Conservation (phyloP, 2,888 invertebrate species). For the Odontomyia ornata region DNA sequence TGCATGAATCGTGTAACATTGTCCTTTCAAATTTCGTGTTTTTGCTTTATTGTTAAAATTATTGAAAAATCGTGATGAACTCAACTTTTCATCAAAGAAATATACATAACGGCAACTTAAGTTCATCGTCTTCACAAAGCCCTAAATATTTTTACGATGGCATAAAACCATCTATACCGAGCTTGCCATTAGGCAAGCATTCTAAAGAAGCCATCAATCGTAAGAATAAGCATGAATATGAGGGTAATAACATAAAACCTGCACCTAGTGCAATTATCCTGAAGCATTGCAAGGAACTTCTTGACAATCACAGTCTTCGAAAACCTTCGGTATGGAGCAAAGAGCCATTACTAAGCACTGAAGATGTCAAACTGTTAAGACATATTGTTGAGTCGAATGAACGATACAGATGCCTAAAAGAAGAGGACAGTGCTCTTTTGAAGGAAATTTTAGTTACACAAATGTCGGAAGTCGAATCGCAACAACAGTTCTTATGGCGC, state of each 20-base stretch:
- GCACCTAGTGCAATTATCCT: conserved; percentile 17
- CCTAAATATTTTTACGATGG: background rate
- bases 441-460: conserved; percentile 10
- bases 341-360: conserved; percentile 11
- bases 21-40: conserved; percentile 5
- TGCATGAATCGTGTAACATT: background rate
- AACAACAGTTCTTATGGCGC: background rate
- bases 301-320: conserved; percentile 4
- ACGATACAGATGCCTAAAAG: conserved; percentile 13
- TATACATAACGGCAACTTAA: background rate
- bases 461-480: conserved; percentile 29
- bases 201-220: conserved; percentile 3
- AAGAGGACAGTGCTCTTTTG: background rate
- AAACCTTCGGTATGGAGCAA: background rate
- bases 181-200: background rate
- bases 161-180: background rate
- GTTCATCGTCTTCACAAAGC: background rate
- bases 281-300: conserved; percentile 19
- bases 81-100: background rate
- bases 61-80: conserved; percentile 5
- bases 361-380: conserved; percentile 8
- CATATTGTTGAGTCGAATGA: conserved; percentile 17
- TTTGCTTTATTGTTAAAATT: background rate
- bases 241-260: background rate
- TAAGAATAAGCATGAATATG: background rate